phyloP scores from a whole-genome alignment of 2,797 vertebrate species.

The Schizopygopsis pylzovi region DNA sequence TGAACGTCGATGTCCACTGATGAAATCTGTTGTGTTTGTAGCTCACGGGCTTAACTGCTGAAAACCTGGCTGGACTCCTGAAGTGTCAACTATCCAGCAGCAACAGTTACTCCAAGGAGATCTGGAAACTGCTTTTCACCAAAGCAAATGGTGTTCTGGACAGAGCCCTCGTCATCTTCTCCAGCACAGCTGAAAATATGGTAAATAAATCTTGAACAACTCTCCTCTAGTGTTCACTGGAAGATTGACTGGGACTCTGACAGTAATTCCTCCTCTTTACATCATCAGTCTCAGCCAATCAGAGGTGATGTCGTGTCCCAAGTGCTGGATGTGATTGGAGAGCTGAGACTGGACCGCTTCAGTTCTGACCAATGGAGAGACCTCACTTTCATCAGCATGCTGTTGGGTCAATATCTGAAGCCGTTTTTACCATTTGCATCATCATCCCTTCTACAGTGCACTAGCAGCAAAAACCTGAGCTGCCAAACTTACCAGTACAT shows the following conservation, averaged over 20 bases:
- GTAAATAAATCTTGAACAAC: not conserved
- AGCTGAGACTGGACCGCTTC: conserved; percentile 40
- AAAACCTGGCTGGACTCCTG: conserved; percentile 71
- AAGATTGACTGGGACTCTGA: not conserved
- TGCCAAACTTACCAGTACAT: conserved; percentile 55
- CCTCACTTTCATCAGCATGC: not conserved
- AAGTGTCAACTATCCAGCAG: conserved; percentile 69
- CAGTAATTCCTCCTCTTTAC: not conserved
- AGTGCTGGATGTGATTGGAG: conserved; percentile 50
- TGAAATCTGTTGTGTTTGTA: not conserved
- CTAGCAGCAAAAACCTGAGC: conserved; percentile 54
- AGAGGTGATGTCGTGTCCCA: not conserved
- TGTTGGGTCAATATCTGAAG: conserved; percentile 30
- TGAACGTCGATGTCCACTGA: not conserved
- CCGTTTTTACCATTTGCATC: conserved; percentile 36
- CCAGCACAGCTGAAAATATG: conserved; percentile 55
- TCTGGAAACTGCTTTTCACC: conserved; percentile 76
- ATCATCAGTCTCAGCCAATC: conserved; percentile 33
- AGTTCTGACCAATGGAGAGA: conserved; percentile 18
- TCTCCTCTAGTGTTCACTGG: not conserved
- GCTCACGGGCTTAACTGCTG: conserved; percentile 62
- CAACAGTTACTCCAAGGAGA: conserved; percentile 63
- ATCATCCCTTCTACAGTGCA: conserved; percentile 29
- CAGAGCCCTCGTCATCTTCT: conserved; percentile 69
- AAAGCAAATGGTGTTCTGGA: conserved; percentile 65